Percentiles rank a stretch among this genome's conserved stretches.
Conservation (phyloP, 1,140 invertebrate species). For the Trichonephila inaurata region DNA sequence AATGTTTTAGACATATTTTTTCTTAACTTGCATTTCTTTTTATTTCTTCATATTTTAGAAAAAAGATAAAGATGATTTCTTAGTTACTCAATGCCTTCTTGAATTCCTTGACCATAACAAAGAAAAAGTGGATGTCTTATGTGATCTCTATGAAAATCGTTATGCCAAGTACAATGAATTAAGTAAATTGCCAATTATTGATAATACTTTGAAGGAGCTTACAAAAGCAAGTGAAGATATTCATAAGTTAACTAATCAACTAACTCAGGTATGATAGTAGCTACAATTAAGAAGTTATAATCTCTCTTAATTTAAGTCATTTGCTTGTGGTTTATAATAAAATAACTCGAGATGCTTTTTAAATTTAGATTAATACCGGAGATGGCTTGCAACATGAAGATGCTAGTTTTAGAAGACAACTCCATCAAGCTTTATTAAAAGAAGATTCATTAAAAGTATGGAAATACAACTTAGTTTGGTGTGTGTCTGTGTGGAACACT, state of each 20-base stretch:
- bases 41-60: slow-evolving; percentile 49
- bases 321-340: neutral
- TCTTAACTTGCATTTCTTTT: neutral
- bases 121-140: slow-evolving; percentile 53
- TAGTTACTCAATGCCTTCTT: slow-evolving; percentile 57
- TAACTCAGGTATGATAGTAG: neutral
- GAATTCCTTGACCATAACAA: slow-evolving; percentile 33
- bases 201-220: neutral
- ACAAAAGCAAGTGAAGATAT: slow-evolving; percentile 8
- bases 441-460: slow-evolving; percentile 50
- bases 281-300: too few species aligned
- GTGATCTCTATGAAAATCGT: slow-evolving; percentile 52
- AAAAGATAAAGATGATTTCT: neutral
- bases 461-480: too few species aligned
- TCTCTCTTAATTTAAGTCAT: too few species aligned
- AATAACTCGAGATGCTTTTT: neutral
- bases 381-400: neutral
- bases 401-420: neutral
- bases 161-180: slow-evolving; percentile 40
- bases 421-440: slow-evolving; percentile 27
- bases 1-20: too few species aligned
- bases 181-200: neutral
- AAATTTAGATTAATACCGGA: neutral
- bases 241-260: neutral
- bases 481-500: too few species aligned